phyloP scores from a whole-genome alignment of 37 sponge, comb jelly and placozoan genomes.

The Crambe crambe region DNA sequence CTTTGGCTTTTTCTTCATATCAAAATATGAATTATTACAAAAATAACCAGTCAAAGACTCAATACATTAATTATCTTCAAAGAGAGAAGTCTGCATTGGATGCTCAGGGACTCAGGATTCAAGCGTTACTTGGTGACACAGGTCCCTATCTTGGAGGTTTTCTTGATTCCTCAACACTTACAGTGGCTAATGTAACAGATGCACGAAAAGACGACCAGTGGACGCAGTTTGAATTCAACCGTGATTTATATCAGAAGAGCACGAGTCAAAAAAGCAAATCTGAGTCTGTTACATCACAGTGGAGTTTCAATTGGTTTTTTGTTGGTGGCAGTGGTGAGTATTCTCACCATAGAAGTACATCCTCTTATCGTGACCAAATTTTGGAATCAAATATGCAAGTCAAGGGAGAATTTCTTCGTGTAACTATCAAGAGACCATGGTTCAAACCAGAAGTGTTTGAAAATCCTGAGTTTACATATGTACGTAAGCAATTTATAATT shows the following conservation, averaged over 20 bases:
- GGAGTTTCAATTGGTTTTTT: background rate
- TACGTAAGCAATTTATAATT: no score
- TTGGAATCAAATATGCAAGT: conserved; percentile 4
- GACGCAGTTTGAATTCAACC: conserved; percentile 48
- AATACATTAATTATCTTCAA: background rate
- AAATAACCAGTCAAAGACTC: background rate
- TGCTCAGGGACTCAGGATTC: background rate
- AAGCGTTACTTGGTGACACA: background rate
- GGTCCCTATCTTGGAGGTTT: conserved; percentile 12
- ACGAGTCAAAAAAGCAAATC: background rate
- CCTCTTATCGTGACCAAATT: background rate
- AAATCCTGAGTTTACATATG: conserved; percentile 12
- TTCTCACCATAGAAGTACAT: background rate
- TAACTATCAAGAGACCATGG: conserved; percentile 60
- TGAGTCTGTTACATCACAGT: background rate
- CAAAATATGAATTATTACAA: background rate
- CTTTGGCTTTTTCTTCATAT: background rate
- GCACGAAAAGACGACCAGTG: conserved; percentile 26
- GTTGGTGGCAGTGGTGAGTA: background rate
- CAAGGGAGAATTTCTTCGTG: conserved; percentile 53
- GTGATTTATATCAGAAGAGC: background rate
- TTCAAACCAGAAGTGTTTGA: conserved; percentile 54
- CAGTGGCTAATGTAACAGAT: conserved; percentile 5
- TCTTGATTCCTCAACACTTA: conserved; percentile 18
- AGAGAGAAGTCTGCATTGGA: background rate